These are phyloP conservation scores for Pachypeltis micranthus DNA, from an alignment of 1,140 invertebrate genomes.

Conservation along the genomic window DNA sequence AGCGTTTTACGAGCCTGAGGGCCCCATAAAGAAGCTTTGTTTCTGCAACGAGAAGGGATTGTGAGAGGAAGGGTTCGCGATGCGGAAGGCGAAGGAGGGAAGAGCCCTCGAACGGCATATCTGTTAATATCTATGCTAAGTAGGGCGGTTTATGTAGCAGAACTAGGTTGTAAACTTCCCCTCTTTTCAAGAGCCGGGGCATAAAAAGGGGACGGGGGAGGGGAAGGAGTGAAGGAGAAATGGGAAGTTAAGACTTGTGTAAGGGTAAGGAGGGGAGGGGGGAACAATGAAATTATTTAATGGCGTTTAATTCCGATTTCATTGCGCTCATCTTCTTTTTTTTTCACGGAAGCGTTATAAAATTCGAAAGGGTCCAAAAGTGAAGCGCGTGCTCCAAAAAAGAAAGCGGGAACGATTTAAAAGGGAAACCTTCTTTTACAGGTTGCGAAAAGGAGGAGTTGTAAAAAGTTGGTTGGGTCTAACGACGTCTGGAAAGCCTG, in stretches of 20 bases:
- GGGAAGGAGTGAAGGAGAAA: not conserved
- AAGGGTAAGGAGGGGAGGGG: not conserved
- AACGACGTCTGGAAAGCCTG: not conserved
- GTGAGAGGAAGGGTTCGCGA: no score
- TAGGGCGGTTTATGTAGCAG: slow-evolving; percentile 17
- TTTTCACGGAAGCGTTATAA: slow-evolving; percentile 6
- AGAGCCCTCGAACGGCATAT: no score
- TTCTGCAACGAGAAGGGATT: no score
- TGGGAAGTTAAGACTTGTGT: not conserved
- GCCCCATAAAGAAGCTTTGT: no score
- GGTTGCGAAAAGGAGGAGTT: not conserved
- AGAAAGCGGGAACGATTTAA: not conserved
- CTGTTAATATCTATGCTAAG: slow-evolving; percentile 23
- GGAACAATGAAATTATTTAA: slow-evolving; percentile 20
- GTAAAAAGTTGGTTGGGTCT: not conserved
- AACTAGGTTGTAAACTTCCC: slow-evolving; percentile 13
- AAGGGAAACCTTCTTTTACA: slow-evolving; percentile 5
- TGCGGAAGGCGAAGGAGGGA: no score
- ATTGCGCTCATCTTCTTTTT: slow-evolving; percentile 13
- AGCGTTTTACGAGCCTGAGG: no score
- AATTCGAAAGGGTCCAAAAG: not conserved
- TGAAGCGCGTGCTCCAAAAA: not conserved
- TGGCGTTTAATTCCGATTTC: slow-evolving; percentile 21
- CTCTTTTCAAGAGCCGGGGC: not conserved
- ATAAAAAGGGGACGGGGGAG: not conserved